These are phyloP conservation scores for Drosophila bocki DNA, from an alignment of 1,140 invertebrate genomes.

Conservation along the genomic window DNA sequence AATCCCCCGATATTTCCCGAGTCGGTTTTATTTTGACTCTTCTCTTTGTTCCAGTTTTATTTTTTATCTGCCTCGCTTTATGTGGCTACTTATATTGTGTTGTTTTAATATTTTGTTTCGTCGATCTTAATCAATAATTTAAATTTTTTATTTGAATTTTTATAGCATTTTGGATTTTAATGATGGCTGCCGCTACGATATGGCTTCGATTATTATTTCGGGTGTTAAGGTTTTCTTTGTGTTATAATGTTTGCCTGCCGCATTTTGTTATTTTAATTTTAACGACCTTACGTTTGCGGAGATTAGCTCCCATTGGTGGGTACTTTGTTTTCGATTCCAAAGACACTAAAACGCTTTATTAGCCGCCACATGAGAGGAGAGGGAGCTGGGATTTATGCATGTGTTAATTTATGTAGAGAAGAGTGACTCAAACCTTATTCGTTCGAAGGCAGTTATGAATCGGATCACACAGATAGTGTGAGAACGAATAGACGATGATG, in stretches of 20 bases:
- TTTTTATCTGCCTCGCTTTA: conserved; percentile 27
- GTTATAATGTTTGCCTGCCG: conserved; percentile 37
- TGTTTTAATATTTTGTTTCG: conserved; percentile 75
- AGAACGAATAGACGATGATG: conserved; percentile 19
- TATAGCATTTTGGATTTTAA: conserved; percentile 69
- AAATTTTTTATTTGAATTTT: conserved; percentile 82
- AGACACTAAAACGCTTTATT: conserved; percentile 48
- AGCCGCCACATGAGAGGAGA: conserved; percentile 42
- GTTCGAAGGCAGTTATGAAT: conserved; percentile 34
- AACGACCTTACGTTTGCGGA: conserved; percentile 33
- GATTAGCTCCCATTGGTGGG: conserved; percentile 59
- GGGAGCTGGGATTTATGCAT: conserved; percentile 8
- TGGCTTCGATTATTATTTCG: conserved; percentile 39
- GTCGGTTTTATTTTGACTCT: conserved; percentile 67
- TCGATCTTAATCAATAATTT: conserved; percentile 82
- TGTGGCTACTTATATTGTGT: conserved; percentile 35
- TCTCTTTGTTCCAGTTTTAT: conserved; percentile 47
- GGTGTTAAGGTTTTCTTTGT: conserved; percentile 47
- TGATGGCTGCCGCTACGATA: conserved; percentile 45
- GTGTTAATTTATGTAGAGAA: conserved; percentile 39
- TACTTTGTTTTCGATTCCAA: conserved; percentile 40
- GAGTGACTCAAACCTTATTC: conserved; percentile 39
- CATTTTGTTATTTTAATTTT: conserved; percentile 73
- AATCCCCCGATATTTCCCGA: conserved; percentile 12
- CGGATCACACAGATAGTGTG: conserved; percentile 27